Conservation (phyloP, 1,140 invertebrate genomes). For the Probaryconus sp. region DNA sequence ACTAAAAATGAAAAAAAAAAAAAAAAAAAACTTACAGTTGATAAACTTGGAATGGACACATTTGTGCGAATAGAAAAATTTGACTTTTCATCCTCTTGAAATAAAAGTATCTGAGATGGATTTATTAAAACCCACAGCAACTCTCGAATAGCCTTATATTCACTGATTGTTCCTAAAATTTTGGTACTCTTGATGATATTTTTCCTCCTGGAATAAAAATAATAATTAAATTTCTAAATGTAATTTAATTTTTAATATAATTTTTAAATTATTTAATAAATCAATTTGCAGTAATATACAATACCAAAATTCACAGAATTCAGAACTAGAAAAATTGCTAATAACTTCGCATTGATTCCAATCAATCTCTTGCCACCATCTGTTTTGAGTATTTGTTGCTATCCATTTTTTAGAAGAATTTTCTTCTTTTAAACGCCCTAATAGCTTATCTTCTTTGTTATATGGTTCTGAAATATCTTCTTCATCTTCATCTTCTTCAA, state of each 20-base stretch:
- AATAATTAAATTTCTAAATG: no score
- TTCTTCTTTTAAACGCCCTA: slow-evolving; percentile 56
- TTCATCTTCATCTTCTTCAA: slow-evolving; percentile 10
- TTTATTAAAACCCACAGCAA: slow-evolving; percentile 75
- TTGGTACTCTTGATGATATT: slow-evolving; percentile 56
- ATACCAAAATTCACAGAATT: slow-evolving; percentile 71
- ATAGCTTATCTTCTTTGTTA: slow-evolving; percentile 51
- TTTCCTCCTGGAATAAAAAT: slow-evolving; percentile 61
- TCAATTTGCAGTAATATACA: background rate
- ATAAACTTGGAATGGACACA: slow-evolving; percentile 75
- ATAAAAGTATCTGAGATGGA: slow-evolving; percentile 67
- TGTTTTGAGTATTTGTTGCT: slow-evolving; percentile 70
- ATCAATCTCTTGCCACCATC: slow-evolving; percentile 74
- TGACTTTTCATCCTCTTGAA: slow-evolving; percentile 60
- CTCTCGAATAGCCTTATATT: slow-evolving; percentile 74
- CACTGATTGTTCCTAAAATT: slow-evolving; percentile 68
- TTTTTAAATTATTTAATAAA: no score
- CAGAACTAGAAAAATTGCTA: slow-evolving; percentile 67
- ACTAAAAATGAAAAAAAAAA: slow-evolving; percentile 1
- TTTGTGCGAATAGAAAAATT: slow-evolving; percentile 65
- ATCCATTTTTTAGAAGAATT: slow-evolving; percentile 72
- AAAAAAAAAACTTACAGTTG: slow-evolving; percentile 60
- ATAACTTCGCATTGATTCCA: slow-evolving; percentile 64
- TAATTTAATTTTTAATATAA: no score
- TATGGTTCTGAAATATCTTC: background rate